Percentiles rank a stretch among this genome's conserved stretches.
These are phyloP conservation scores for Acridotheres tristis DNA, from an alignment of 2,797 vertebrate genomes.

Conservation along the genomic window DNA sequence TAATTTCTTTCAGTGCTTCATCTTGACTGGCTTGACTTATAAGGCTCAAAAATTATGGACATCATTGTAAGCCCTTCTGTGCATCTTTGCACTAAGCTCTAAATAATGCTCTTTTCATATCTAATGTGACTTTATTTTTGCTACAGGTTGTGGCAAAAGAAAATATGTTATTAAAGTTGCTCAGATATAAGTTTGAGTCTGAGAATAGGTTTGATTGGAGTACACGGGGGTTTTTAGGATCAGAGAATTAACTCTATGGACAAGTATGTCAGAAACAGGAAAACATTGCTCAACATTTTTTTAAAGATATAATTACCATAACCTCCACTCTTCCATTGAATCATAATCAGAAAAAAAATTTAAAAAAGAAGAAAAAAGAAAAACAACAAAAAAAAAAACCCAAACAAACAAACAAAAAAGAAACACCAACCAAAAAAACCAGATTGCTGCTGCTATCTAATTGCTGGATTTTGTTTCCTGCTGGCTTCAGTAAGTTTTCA, in stretches of 20 bases:
- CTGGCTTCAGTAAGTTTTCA: neutral
- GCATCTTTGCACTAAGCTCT: neutral
- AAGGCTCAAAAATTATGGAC: neutral
- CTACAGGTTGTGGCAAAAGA: neutral
- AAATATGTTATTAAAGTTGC: neutral
- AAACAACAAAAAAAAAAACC: too few relatives aligned
- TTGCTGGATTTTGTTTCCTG: neutral
- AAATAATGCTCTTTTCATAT: neutral
- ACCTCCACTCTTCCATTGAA: neutral
- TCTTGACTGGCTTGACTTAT: neutral
- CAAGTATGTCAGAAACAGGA: neutral
- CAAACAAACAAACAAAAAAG: too few relatives aligned
- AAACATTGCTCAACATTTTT: neutral
- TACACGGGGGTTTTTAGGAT: fast-evolving
- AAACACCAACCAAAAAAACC: neutral
- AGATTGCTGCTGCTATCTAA: neutral
- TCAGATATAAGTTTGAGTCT: neutral
- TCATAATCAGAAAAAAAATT: neutral
- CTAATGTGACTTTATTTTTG: neutral
- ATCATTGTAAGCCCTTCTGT: neutral
- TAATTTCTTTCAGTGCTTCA: neutral
- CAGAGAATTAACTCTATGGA: neutral
- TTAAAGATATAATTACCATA: neutral
- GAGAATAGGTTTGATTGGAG: neutral
- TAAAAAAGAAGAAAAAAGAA: too few relatives aligned